A percentile compares a stretch with the other conserved stretches of the same genome.
Conservation (phyloP, 2,888 invertebrate genomes). For the Drosophila peninsularis region DNA sequence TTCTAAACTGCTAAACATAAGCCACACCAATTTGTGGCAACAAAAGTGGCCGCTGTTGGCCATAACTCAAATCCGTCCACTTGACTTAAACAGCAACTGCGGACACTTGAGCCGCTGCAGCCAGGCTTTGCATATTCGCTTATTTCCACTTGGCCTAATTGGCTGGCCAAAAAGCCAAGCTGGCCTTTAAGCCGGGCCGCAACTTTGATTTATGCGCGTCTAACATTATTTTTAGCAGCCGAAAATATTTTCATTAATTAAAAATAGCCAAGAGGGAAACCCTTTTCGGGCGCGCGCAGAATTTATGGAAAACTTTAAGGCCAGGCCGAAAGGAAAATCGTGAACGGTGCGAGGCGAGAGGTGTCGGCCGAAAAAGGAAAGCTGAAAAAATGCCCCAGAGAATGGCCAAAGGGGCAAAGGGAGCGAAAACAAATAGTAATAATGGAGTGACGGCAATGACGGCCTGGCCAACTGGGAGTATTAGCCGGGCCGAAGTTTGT, state of each 20-base stretch:
- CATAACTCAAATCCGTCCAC: slow-evolving; percentile 40
- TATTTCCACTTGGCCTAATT: slow-evolving; percentile 58
- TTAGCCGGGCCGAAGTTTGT: slow-evolving; percentile 29
- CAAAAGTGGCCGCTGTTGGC: slow-evolving; percentile 26
- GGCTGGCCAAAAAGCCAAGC: slow-evolving; percentile 42
- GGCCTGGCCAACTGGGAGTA: slow-evolving; percentile 36
- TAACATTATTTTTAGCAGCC: slow-evolving; percentile 29
- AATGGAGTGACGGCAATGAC: slow-evolving; percentile 2
- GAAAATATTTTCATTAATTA: slow-evolving; percentile 69
- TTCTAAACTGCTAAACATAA: slow-evolving; percentile 35
- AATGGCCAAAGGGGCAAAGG: neutral
- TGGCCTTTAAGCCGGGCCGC: slow-evolving; percentile 7
- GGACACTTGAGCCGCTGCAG: slow-evolving; percentile 41
- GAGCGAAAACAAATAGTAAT: slow-evolving; percentile 14
- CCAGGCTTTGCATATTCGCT: slow-evolving; percentile 13
- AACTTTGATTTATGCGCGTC: slow-evolving; percentile 36
- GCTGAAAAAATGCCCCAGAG: neutral
- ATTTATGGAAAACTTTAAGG: slow-evolving; percentile 45
- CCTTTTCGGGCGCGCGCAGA: slow-evolving; percentile 54
- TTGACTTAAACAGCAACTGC: slow-evolving; percentile 29
- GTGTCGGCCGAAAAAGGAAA: neutral
- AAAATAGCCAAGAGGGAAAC: slow-evolving; percentile 53
- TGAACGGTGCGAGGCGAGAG: slow-evolving; percentile 31
- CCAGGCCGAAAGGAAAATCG: slow-evolving; percentile 27
- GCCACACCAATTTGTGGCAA: slow-evolving; percentile 7